Evolutionary conservation across 2,113 vertebrate species (phyloP), one percentile per base, ranked within the genome.

Genomic region (Sorex araneus): DNA sequence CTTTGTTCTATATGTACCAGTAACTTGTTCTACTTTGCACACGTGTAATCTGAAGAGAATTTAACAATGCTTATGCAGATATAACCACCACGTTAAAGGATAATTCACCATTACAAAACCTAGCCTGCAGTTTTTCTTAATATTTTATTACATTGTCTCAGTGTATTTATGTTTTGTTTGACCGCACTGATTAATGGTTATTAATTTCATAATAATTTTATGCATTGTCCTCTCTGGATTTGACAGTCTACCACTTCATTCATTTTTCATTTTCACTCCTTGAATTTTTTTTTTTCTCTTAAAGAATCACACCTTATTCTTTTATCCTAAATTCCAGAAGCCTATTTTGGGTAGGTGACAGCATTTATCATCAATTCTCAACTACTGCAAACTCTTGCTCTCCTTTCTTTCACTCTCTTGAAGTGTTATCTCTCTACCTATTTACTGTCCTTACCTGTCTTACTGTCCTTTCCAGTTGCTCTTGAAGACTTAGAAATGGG

Each of bases 81-180:
- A 23, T 60, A 50, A 7, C 47, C 47, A 10, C 9, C 47, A 50
- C 47, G 10, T 50, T 3, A 50, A 50, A 50, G 23, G 23, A 21
- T 5, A 60, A 60, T 60, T 60, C 21, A 21, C 57, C 19, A 60
- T 97, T 60, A 0, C 54, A 73, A 81, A 91, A n/a, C 66, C 34
- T 7, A 43, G 64, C 69, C 36, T 73, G 36, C 0, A 84, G 25
- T 64, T 94, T 92, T 84, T 92, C 28, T 88, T 63, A 40, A 45
- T 88, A 80, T 90, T 93, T 91, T 85, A 50, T 47, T 82, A 57
- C 28, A 64, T 94, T 93, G 19, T 89, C 43, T 47, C 80, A 45
- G 28, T 87, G 13, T 34, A 28, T 45, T 92, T 57, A 27, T 69
- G 71, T 27, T 27, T 83, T 66, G 66, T 30, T 88, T 32, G 50